These are phyloP conservation scores for Phyllostomus discolor DNA, from an alignment of 2,113 vertebrate genomes.

Conservation along the genomic window DNA sequence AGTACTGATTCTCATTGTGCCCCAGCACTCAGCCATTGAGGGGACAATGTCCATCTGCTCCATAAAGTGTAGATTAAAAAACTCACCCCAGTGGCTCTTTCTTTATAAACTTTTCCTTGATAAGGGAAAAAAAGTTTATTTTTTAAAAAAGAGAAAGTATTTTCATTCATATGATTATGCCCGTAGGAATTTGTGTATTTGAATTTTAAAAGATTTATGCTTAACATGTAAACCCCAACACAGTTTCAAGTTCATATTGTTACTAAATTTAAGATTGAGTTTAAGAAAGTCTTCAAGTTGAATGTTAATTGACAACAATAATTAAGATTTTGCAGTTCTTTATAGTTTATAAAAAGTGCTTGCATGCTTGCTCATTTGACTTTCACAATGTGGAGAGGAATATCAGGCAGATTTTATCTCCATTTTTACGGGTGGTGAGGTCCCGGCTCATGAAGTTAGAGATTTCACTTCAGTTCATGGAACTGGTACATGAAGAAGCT, in stretches of 20 bases:
- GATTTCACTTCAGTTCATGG: not conserved
- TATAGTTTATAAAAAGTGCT: conserved; percentile 1
- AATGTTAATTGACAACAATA: conserved; percentile 2
- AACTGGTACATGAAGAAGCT: not conserved
- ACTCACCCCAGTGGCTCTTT: not conserved
- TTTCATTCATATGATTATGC: conserved; percentile 27
- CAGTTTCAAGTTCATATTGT: conserved; percentile 21
- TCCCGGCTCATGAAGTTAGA: not conserved
- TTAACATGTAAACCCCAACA: not conserved
- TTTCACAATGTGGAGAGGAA: not conserved
- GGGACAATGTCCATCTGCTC: not conserved
- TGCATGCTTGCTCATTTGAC: not conserved
- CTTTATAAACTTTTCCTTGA: not conserved
- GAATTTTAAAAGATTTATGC: conserved; percentile 30
- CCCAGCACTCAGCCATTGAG: not conserved
- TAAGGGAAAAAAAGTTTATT: not conserved
- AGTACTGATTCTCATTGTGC: not conserved
- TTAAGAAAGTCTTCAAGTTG: conserved; percentile 10
- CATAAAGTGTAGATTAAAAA: not conserved
- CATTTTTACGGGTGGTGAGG: not conserved
- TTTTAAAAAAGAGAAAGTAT: not conserved
- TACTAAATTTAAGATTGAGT: conserved; percentile 30
- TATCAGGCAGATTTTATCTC: not conserved
- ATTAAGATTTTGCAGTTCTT: conserved; percentile 23
- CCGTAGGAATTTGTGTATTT: conserved; percentile 15